Percentiles rank a stretch among this genome's conserved stretches.
Evolutionary conservation across 2,113 vertebrate species (phyloP).

Genomic region (Acrocephalus kingi): DNA sequence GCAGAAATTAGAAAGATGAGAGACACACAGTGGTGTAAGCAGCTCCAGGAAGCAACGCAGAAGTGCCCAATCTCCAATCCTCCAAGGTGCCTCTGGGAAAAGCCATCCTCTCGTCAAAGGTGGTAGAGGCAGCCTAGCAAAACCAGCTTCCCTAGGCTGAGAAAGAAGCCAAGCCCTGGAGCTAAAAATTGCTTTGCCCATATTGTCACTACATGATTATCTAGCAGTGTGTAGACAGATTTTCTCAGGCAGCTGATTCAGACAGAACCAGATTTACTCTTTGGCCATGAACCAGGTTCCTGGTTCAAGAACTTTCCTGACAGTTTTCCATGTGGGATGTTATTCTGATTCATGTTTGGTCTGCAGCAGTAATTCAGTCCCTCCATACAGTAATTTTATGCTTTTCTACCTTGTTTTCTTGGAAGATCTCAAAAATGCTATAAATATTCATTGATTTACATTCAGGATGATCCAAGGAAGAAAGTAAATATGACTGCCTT

Average conservation of each 20-base stretch:
- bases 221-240: background rate
- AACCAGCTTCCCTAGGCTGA: background rate
- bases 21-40: background rate
- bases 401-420: slow-evolving; percentile 44
- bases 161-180: background rate
- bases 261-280: slow-evolving; percentile 44
- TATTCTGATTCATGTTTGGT: slow-evolving; percentile 45
- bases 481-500: background rate
- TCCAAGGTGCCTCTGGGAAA: background rate
- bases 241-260: slow-evolving; percentile 48
- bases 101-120: background rate
- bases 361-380: slow-evolving; percentile 36
- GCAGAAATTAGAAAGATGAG: background rate
- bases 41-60: background rate
- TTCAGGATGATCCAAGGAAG: background rate
- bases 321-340: slow-evolving; percentile 24
- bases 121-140: background rate
- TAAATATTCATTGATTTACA: slow-evolving; percentile 33
- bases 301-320: slow-evolving; percentile 47
- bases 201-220: background rate
- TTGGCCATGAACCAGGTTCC: slow-evolving; percentile 32
- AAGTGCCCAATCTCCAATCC: background rate
- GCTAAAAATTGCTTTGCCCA: background rate
- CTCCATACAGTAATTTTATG: slow-evolving; percentile 23
- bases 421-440: slow-evolving; percentile 20